Percentiles rank a stretch among this genome's conserved stretches.
Conservation (phyloP, 1,140 invertebrate genomes). For the Chrysomallon squamiferum region DNA sequence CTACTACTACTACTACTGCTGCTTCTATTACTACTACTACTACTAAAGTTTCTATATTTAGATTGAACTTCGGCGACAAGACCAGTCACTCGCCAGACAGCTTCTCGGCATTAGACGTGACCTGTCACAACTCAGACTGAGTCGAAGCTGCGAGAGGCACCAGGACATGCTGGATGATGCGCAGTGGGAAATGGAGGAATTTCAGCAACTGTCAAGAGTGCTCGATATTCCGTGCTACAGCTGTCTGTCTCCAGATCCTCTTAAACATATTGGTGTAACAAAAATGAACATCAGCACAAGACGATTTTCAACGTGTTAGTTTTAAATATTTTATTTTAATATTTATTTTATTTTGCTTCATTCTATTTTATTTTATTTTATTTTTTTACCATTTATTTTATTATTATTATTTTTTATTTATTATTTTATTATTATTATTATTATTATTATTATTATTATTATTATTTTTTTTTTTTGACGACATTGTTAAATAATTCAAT, state of each 20-base stretch:
- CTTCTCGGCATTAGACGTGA: conserved; percentile 46
- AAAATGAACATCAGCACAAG: conserved; percentile 48
- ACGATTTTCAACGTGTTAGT: conserved; percentile 51
- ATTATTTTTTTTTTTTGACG: too few relatives aligned
- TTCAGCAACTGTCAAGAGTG: conserved; percentile 36
- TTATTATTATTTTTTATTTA: too few relatives aligned
- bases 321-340: too few relatives aligned
- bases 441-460: too few relatives aligned
- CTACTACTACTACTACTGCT: too few relatives aligned
- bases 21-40: too few relatives aligned
- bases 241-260: neutral
- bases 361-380: too few relatives aligned
- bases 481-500: too few relatives aligned
- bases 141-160: conserved; percentile 45
- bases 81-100: conserved; percentile 45
- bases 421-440: too few relatives aligned
- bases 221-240: conserved; percentile 37
- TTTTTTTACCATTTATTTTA: too few relatives aligned
- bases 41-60: too few relatives aligned
- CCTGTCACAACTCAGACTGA: conserved; percentile 41
- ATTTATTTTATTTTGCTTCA: too few relatives aligned
- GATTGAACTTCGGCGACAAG: conserved; percentile 42
- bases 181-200: conserved; percentile 44
- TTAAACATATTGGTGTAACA: conserved; percentile 50
- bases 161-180: conserved; percentile 52